A percentile compares a stretch with the other conserved stretches of the same genome.
phyloP scores from a whole-genome alignment of 2,797 vertebrate genomes.

The Ctenopoma multispine region DNA sequence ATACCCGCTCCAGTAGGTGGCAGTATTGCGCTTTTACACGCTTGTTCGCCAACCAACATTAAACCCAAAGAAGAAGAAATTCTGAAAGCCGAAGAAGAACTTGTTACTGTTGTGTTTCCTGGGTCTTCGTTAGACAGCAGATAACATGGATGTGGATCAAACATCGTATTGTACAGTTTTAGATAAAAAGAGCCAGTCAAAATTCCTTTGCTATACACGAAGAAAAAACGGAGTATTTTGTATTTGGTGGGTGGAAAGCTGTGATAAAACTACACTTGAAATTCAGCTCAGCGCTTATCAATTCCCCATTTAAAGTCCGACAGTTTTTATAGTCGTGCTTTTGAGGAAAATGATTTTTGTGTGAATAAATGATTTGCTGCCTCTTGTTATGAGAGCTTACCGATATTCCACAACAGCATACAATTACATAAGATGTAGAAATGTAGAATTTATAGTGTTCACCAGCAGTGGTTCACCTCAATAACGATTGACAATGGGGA shows the following conservation, averaged over 20 bases:
- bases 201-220: slow-evolving; percentile 71
- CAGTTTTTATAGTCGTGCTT: not conserved
- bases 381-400: no score
- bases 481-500: no score
- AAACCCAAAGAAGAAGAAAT: not conserved
- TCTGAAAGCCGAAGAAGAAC: not conserved
- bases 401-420: not conserved
- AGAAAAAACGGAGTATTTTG: slow-evolving; percentile 46
- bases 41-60: not conserved
- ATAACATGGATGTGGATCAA: slow-evolving; percentile 22
- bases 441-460: not conserved
- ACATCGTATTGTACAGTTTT: slow-evolving; percentile 61
- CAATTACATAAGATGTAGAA: not conserved
- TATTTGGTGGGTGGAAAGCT: slow-evolving; percentile 69
- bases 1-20: not conserved
- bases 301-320: not conserved
- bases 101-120: not conserved
- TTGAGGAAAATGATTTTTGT: no score
- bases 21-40: not conserved
- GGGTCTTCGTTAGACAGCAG: no score
- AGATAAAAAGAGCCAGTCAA: slow-evolving; percentile 62
- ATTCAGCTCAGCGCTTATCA: no score
- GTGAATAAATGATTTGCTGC: no score
- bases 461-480: no score
- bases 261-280: not conserved